Evolutionary conservation across 1,140 invertebrate genomes (phyloP).

Genomic region (Acromyrmex heyeri): DNA sequence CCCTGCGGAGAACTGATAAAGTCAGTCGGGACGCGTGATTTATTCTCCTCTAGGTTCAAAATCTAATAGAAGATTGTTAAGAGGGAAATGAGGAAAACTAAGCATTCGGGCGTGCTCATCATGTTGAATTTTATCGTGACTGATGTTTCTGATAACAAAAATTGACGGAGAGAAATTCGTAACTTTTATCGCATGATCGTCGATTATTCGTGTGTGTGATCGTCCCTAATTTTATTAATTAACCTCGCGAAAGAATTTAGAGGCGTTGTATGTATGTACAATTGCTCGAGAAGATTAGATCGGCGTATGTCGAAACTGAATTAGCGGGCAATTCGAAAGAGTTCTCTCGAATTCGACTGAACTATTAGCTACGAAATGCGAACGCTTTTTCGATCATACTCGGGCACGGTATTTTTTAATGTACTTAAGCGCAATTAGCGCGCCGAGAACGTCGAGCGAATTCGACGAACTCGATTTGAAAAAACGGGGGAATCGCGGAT

Average conservation of each 20-base stretch:
- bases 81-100: neutral
- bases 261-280: neutral
- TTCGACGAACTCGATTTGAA: conserved; percentile 43
- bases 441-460: neutral
- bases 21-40: conserved; percentile 29
- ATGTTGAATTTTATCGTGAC: conserved; percentile 55
- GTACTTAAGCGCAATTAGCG: conserved; percentile 81
- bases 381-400: conserved; percentile 64
- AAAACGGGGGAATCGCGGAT: conserved; percentile 30
- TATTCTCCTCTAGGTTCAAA: conserved; percentile 25
- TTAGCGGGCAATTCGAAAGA: conserved; percentile 7
- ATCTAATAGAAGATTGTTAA: conserved; percentile 24
- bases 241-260: conserved; percentile 9
- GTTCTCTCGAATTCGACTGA: neutral
- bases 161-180: conserved; percentile 29
- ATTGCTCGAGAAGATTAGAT: conserved; percentile 64
- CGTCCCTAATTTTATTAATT: conserved; percentile 59
- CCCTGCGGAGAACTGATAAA: conserved; percentile 40
- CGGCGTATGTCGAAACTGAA: conserved; percentile 54
- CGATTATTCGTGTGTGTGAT: conserved; percentile 54
- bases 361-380: neutral
- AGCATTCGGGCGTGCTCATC: neutral
- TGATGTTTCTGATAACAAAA: neutral
- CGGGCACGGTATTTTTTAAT: conserved; percentile 84
- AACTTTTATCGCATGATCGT: conserved; percentile 54